Evolutionary conservation across 2,797 vertebrate genomes (phyloP).

Genomic region (Eospalax fontanierii): DNA sequence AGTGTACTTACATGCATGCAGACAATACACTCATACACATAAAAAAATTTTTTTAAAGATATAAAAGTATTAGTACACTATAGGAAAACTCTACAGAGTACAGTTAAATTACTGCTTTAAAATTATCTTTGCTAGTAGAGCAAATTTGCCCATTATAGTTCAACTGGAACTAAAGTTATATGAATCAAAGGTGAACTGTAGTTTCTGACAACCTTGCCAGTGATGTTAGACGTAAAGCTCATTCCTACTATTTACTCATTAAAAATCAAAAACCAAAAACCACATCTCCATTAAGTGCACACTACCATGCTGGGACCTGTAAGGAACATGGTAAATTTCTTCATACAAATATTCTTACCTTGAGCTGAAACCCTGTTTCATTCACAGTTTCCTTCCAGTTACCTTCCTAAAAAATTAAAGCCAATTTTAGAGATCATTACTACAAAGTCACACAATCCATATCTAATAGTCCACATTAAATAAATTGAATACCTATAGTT

Average conservation of each 20-base stretch:
- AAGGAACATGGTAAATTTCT: not conserved
- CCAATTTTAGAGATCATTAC: slow-evolving; percentile 75
- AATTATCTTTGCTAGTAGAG: slow-evolving; percentile 50
- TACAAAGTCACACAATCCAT: slow-evolving; percentile 45
- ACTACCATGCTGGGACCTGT: not conserved
- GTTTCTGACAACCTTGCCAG: slow-evolving; percentile 47
- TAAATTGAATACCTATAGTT: slow-evolving; percentile 6
- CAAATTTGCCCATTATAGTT: not conserved
- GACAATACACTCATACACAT: no score
- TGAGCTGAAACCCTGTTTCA: slow-evolving; percentile 97
- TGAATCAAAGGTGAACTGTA: slow-evolving; percentile 53
- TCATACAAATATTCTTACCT: slow-evolving; percentile 90
- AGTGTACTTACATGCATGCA: no score
- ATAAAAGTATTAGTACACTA: not conserved
- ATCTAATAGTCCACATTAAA: slow-evolving; percentile 46
- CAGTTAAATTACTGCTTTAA: slow-evolving; percentile 51
- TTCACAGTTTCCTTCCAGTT: slow-evolving; percentile 97
- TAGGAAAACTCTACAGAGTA: not conserved
- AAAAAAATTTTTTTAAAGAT: no score
- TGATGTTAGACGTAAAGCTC: slow-evolving; percentile 37
- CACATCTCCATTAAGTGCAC: not conserved
- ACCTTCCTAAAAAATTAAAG: slow-evolving; percentile 93
- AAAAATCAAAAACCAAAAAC: not conserved
- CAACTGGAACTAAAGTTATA: slow-evolving; percentile 60
- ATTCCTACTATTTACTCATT: slow-evolving; percentile 45